Evolutionary conservation across 2,888 invertebrate species (phyloP).

Genomic region (Zygogramma bicolorata): DNA sequence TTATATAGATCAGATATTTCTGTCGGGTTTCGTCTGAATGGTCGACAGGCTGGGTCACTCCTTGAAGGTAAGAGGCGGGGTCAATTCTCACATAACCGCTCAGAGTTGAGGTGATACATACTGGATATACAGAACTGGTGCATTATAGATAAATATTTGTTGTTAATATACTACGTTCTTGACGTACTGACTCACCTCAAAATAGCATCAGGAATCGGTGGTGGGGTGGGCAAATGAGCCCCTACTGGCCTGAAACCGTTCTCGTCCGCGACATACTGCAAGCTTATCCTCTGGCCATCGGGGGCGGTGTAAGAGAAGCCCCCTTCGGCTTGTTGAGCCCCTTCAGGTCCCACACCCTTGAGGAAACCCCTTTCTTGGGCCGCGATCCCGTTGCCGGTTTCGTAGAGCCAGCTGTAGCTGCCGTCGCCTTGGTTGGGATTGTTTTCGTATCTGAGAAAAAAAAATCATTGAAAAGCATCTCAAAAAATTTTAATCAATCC

Average conservation of each 20-base stretch:
- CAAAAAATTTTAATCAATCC: too few relatives aligned
- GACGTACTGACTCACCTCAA: too few relatives aligned
- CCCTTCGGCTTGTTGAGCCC: constrained; percentile 67
- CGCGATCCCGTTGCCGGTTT: constrained; percentile 69
- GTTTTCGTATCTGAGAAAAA: constrained; percentile 52
- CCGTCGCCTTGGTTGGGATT: constrained; percentile 60
- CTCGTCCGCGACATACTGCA: constrained; percentile 72
- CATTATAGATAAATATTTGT: too few relatives aligned
- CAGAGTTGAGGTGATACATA: too few relatives aligned
- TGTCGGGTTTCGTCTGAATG: too few relatives aligned
- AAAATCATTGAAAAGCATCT: not conserved
- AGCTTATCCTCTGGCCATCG: constrained; percentile 70
- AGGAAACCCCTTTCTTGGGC: constrained; percentile 59
- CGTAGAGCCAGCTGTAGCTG: constrained; percentile 65
- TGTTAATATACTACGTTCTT: too few relatives aligned
- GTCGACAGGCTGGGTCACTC: too few relatives aligned
- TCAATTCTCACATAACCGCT: too few relatives aligned
- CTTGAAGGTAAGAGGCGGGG: too few relatives aligned
- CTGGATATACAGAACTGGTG: too few relatives aligned
- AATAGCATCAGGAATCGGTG: constrained; percentile 73
- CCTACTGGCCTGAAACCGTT: constrained; percentile 71
- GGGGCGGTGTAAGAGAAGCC: constrained; percentile 72
- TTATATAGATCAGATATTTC: too few relatives aligned
- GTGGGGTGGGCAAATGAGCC: constrained; percentile 72
- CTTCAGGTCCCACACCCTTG: constrained; percentile 66